These are phyloP conservation scores for Pocillopora damicornis DNA, from an alignment of 64 coral and sea anemone genomes.

Conservation along the genomic window DNA sequence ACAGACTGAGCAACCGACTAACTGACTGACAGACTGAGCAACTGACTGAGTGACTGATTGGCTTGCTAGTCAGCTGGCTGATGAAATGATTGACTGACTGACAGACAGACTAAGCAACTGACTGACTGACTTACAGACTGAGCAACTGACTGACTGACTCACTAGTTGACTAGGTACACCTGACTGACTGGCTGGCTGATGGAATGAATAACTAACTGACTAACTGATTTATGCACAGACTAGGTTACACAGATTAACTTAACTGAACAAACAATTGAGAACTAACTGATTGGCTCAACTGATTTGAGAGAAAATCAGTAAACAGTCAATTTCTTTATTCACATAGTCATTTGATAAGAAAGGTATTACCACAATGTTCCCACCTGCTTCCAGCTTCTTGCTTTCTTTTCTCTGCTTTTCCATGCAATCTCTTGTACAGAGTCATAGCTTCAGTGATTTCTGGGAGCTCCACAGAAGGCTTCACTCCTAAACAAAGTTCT, in stretches of 20 bases:
- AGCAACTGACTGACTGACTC: no score
- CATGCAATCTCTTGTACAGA: slow-evolving; percentile 27
- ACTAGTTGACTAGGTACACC: no score
- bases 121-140: no score
- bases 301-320: background rate
- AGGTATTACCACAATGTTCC: background rate
- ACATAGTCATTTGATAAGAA: no score
- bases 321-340: no score
- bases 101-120: no score
- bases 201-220: no score
- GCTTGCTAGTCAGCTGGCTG: background rate
- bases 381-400: slow-evolving; percentile 53
- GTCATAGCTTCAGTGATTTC: slow-evolving; percentile 51
- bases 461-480: slow-evolving; percentile 35
- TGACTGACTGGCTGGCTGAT: no score
- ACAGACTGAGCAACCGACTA: background rate
- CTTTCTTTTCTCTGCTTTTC: slow-evolving; percentile 19
- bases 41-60: background rate
- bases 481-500: slow-evolving; percentile 32
- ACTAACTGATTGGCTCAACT: background rate
- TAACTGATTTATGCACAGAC: no score
- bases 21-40: background rate
- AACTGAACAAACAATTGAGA: no score
- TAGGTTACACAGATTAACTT: no score
- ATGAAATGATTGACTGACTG: no score